These are phyloP conservation scores for Grapholita molesta DNA, from an alignment of 1,140 invertebrate species.

Conservation along the genomic window DNA sequence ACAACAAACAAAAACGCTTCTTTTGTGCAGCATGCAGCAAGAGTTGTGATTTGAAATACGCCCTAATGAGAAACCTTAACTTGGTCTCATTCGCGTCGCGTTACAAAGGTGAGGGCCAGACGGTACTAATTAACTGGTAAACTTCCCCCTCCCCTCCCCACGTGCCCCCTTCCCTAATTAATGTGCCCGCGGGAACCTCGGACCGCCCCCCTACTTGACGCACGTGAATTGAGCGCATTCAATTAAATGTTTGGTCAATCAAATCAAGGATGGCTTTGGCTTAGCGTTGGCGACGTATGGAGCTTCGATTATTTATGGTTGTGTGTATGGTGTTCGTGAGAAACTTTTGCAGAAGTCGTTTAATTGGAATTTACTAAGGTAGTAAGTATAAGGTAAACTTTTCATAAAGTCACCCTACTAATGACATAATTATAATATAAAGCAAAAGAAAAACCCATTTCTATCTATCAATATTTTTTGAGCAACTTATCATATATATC, in stretches of 20 bases:
- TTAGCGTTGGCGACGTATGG: background rate
- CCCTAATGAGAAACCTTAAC: slow-evolving; percentile 45
- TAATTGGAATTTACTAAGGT: background rate
- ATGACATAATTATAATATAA: no score
- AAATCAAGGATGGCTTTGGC: slow-evolving; percentile 10
- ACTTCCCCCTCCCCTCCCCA: slow-evolving; percentile 48
- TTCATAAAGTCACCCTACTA: no score
- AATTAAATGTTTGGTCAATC: slow-evolving; percentile 17
- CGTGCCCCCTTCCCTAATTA: slow-evolving; percentile 58
- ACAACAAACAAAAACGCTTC: slow-evolving; percentile 9
- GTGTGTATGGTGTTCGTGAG: background rate
- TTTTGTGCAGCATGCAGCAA: slow-evolving; percentile 19
- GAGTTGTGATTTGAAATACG: slow-evolving; percentile 33
- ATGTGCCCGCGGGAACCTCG: slow-evolving; percentile 64
- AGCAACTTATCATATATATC: no score
- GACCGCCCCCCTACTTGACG: slow-evolving; percentile 33
- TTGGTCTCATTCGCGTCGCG: slow-evolving; percentile 44
- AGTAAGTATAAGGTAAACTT: no score
- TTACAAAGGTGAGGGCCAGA: slow-evolving; percentile 56
- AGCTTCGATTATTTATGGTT: background rate
- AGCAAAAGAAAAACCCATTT: no score
- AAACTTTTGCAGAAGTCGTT: background rate
- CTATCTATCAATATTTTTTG: no score
- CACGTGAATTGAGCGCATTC: slow-evolving; percentile 16
- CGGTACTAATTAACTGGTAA: slow-evolving; percentile 77